Percentiles rank a stretch among this genome's conserved stretches.
Conservation (phyloP, 2,113 vertebrate genomes). For the Plestiodon gilberti region DNA sequence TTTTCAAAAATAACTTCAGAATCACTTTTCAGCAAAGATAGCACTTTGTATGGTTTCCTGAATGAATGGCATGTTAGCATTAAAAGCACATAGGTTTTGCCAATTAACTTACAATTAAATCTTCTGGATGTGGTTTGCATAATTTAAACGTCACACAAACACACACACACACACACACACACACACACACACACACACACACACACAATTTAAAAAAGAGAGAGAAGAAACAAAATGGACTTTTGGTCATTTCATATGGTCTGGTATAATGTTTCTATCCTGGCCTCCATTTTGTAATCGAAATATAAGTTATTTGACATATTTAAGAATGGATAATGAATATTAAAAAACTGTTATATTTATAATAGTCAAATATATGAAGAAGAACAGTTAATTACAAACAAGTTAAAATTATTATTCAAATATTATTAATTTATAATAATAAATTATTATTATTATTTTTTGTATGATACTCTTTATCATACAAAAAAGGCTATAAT, state of each 20-base stretch:
- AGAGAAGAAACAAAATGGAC: background rate
- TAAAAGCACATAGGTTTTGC: background rate
- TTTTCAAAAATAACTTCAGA: constrained; percentile 3
- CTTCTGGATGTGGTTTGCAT: background rate
- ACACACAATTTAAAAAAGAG: background rate
- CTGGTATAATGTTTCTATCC: background rate
- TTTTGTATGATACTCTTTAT: too few relatives aligned
- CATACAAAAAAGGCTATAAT: too few relatives aligned
- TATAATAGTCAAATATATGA: too few relatives aligned
- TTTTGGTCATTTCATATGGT: background rate
- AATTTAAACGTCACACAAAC: too few relatives aligned
- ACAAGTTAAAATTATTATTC: too few relatives aligned
- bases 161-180: too few relatives aligned
- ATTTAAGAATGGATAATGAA: background rate
- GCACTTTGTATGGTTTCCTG: constrained; percentile 3
- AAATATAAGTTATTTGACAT: background rate
- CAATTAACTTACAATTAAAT: background rate
- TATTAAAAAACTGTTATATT: background rate
- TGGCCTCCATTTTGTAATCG: background rate
- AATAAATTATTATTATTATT: too few relatives aligned
- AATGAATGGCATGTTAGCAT: constrained; percentile 1
- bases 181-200: too few relatives aligned
- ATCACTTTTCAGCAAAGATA: constrained; percentile 2
- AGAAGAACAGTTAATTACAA: too few relatives aligned
- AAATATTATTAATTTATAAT: too few relatives aligned